phyloP scores from a whole-genome alignment of 37 sponge, comb jelly and placozoan genomes.

The Crambe crambe region DNA sequence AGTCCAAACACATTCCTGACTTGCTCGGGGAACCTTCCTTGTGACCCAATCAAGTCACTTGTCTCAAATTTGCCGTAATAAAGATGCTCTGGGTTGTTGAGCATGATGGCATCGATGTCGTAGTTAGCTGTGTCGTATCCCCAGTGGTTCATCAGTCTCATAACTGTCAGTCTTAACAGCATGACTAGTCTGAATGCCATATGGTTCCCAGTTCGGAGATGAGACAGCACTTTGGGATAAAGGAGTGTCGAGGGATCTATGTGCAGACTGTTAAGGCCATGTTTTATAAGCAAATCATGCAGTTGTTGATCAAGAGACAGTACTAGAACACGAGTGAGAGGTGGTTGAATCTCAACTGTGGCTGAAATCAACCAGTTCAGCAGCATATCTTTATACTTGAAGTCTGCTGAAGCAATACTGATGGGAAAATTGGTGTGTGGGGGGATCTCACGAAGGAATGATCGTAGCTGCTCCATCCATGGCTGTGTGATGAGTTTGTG shows the following conservation, averaged over 20 bases:
- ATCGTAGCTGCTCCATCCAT: constrained; percentile 6
- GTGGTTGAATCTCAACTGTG: background rate
- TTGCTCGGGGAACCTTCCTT: constrained; percentile 2
- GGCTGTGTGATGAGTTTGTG: background rate
- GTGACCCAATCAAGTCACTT: constrained; percentile 21
- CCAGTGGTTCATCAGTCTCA: constrained; percentile 43
- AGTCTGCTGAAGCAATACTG: constrained; percentile 1
- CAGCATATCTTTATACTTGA: constrained; percentile 6
- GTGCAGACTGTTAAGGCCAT: background rate
- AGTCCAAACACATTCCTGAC: background rate
- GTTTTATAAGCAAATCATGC: background rate
- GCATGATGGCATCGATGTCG: constrained; percentile 26
- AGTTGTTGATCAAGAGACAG: constrained; percentile 17
- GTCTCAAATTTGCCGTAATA: background rate
- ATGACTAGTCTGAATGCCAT: constrained; percentile 12
- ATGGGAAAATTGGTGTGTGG: background rate
- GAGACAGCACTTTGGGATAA: background rate
- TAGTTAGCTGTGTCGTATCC: constrained; percentile 30
- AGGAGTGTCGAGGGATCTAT: background rate
- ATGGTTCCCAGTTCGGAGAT: background rate
- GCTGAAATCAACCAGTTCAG: constrained; percentile 32
- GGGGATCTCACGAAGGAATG: background rate
- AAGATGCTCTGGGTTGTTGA: constrained; percentile 26
- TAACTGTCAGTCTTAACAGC: constrained; percentile 28
- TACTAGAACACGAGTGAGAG: constrained; percentile 15